These are phyloP conservation scores for Ormyrus nitidulus DNA, from an alignment of 2,888 invertebrate species.

Conservation along the genomic window DNA sequence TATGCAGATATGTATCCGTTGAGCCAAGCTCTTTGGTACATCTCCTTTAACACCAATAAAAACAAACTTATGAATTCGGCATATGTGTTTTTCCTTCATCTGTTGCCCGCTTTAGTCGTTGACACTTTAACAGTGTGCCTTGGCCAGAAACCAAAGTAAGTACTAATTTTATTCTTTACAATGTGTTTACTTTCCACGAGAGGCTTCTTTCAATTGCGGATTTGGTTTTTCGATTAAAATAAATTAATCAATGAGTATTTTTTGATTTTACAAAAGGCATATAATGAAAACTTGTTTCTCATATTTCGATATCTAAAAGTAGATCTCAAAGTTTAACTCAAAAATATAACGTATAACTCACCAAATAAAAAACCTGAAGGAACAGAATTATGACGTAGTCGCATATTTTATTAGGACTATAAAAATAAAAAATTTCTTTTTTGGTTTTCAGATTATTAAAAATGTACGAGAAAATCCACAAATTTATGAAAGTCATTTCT, in stretches of 20 bases:
- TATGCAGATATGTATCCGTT: conserved; percentile 78
- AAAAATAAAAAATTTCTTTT: background rate
- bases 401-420: no score
- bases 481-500: conserved; percentile 83
- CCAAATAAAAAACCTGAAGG: no score
- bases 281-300: no score
- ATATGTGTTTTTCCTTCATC: conserved; percentile 81
- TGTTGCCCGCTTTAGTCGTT: conserved; percentile 83
- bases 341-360: no score
- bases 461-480: conserved; percentile 87
- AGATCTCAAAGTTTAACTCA: no score
- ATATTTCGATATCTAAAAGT: no score
- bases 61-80: conserved; percentile 77
- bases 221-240: no score
- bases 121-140: conserved; percentile 80
- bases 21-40: conserved; percentile 79
- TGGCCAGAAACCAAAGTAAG: conserved; percentile 83
- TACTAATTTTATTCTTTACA: conserved; percentile 49
- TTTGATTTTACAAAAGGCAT: no score
- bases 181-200: no score
- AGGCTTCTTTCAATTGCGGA: no score
- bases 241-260: no score
- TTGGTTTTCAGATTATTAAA: conserved; percentile 81
- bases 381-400: no score
- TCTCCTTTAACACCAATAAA: conserved; percentile 79